Conservation (phyloP, 1,140 invertebrate genomes). For the Trichomalopsis sarcophagae region DNA sequence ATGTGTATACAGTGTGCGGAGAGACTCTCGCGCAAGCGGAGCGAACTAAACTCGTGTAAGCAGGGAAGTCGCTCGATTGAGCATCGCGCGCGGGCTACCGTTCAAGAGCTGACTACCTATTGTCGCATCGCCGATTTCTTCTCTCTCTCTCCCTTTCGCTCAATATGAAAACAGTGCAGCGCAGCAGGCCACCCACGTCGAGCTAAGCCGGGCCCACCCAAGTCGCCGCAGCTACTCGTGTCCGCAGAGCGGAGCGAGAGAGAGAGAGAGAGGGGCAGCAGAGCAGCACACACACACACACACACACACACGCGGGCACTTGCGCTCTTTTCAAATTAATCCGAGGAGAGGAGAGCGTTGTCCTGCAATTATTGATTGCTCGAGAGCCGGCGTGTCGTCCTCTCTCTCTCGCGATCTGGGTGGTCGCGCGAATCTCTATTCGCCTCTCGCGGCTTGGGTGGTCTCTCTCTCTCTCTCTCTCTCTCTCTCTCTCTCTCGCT, state of each 20-base stretch:
- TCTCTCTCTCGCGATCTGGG: constrained; percentile 63
- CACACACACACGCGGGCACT: constrained; percentile 3
- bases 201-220: constrained; percentile 27
- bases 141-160: neutral
- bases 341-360: constrained; percentile 40
- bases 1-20: neutral
- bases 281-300: neutral
- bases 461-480: constrained; percentile 60
- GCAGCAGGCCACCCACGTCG: constrained; percentile 44
- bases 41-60: neutral
- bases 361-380: constrained; percentile 53
- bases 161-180: constrained; percentile 22
- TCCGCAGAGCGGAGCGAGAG: neutral
- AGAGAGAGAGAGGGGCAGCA: neutral
- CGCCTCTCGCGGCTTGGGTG: constrained; percentile 74
- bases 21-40: neutral
- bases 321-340: constrained; percentile 50
- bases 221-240: constrained; percentile 22
- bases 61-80: constrained; percentile 5
- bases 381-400: constrained; percentile 42
- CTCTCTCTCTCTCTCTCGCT: constrained; percentile 55
- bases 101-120: neutral
- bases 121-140: neutral
- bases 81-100: neutral
- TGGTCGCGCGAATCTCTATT: constrained; percentile 67